Percentiles rank a stretch among this genome's conserved stretches.
Conservation (phyloP, 2,888 invertebrate species). For the Metacarcinus magister region DNA sequence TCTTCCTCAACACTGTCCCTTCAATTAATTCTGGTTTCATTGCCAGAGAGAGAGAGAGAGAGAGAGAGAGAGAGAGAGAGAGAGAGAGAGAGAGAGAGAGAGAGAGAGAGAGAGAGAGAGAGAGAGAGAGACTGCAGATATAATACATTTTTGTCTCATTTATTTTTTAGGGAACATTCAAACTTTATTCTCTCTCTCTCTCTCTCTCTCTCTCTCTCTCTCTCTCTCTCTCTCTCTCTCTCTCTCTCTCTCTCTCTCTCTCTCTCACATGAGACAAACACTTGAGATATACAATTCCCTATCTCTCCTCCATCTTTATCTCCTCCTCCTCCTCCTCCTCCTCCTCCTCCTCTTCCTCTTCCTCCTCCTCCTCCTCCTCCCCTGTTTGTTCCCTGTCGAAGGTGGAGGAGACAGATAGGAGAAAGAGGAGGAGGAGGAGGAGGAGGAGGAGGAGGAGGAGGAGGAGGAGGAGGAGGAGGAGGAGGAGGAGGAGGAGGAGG, state of each 20-base stretch:
- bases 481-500: slow-evolving; percentile 26
- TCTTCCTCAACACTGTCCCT: too few relatives aligned
- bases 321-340: slow-evolving; percentile 2
- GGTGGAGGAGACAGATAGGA: background rate
- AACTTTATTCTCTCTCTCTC: too few relatives aligned
- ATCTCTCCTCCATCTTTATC: background rate
- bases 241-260: background rate
- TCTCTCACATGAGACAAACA: background rate
- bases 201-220: too few relatives aligned
- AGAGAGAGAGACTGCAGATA: too few relatives aligned
- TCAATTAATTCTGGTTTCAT: too few relatives aligned
- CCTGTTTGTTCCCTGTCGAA: background rate
- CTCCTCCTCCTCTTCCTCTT: background rate
- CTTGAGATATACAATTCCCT: background rate
- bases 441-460: background rate
- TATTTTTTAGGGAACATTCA: too few relatives aligned
- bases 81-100: too few relatives aligned
- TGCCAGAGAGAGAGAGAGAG: too few relatives aligned
- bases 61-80: too few relatives aligned
- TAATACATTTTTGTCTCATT: too few relatives aligned
- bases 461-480: slow-evolving; percentile 15
- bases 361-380: background rate
- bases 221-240: too few relatives aligned
- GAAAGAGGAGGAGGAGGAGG: background rate
- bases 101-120: too few relatives aligned